Base-by-base conservation (phyloP, 2,888 invertebrate species). In the Diaperis boleti region DNA sequence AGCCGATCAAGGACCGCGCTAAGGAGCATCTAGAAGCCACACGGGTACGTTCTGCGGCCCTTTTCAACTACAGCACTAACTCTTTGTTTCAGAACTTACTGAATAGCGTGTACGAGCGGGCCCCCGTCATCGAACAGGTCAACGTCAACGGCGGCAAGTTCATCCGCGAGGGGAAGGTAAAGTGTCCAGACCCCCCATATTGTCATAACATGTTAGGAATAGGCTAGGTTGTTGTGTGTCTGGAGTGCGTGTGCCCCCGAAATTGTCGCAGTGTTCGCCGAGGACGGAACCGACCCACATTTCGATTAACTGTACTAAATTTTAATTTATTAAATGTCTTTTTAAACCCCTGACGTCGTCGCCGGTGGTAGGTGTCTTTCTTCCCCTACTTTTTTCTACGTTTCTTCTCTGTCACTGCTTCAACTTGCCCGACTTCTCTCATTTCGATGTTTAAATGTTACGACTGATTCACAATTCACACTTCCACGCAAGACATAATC, bases 91-190 rank as follows among this genome's bases (percentile, higher is more conserved):
- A 97, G 97, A 92, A 90, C 81, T 88, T 96, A 82, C 92, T 98
- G 83, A 95, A 94, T 79, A 91, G 90, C 80, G 92, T 96, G 71
- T 92, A 95, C 79, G 97, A 98, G 83, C 89, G 95, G 80, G 95
- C 94, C 73, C 93, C 94, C 76, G 92, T 92, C 82, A 94, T 99
- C 79, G 98, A 98, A 83, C 92, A 93, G 79, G 94, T 97, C 79
- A 98, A 98, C 85, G 87, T 92, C 74, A 94, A 94, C 77, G 98
- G 98, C 78, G 97, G 96, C 74, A 89, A 95, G 82, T 94, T 92
- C 83, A 96, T 98, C 78, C 89, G 96, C 70, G 98, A 98, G 86
- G 97, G 97, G 77, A 97, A 97, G 96, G 97, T 98, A 91, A 89
- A 83, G 15, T 10, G 10, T 44, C 22, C 55, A 11, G 20, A 4